Percentiles rank a stretch among this genome's conserved stretches.
phyloP scores from a whole-genome alignment of 2,797 vertebrate species.

The Pelochelys cantorii region DNA sequence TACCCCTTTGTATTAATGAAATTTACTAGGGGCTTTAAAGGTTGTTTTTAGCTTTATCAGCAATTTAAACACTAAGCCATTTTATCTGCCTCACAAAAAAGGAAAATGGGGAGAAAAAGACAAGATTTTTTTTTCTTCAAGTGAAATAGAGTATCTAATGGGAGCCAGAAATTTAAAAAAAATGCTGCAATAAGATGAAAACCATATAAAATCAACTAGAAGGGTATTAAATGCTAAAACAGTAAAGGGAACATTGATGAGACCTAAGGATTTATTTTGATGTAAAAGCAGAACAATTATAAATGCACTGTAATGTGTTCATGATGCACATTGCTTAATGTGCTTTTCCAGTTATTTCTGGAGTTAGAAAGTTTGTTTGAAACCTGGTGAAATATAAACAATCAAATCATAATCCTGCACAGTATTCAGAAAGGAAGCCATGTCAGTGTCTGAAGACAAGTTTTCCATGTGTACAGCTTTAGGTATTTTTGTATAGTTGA shows the following conservation, averaged over 20 bases:
- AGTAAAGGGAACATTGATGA: background rate
- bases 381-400: too few relatives aligned
- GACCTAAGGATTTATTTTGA: background rate
- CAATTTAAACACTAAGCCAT: background rate
- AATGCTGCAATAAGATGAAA: background rate
- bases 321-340: background rate
- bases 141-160: background rate
- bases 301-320: background rate
- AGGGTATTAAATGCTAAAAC: background rate
- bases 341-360: slow-evolving; percentile 11
- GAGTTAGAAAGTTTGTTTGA: background rate
- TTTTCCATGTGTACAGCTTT: background rate
- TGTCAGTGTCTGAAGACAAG: background rate
- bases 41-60: slow-evolving; percentile 33
- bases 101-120: background rate
- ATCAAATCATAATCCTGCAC: slow-evolving; percentile 21
- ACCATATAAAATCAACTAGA: background rate
- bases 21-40: background rate
- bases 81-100: slow-evolving; percentile 12
- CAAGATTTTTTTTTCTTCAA: background rate
- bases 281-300: background rate
- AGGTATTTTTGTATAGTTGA: slow-evolving; percentile 14
- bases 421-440: background rate
- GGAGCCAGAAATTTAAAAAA: background rate
- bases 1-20: slow-evolving; percentile 12